Evolutionary conservation across 2,888 invertebrate genomes (phyloP), one percentile per base, ranked within the genome.

Genomic region (Linnaemya vulpina): DNA sequence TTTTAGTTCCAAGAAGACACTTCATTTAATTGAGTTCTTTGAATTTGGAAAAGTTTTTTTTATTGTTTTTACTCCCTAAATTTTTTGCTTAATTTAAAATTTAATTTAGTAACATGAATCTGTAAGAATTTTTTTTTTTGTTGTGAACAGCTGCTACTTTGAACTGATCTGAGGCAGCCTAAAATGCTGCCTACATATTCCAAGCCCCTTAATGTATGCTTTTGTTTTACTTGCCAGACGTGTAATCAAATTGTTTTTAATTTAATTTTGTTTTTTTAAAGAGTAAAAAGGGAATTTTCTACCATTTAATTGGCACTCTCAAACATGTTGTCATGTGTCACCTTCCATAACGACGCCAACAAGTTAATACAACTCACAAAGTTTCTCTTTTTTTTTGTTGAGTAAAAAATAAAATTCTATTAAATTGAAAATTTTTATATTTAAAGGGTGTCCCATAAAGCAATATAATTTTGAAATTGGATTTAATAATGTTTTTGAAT

Each of bases 121-220:
- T 13, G 67, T 46, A 46, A 22, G 40, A 46, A 30, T 38, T 25
- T 53, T 40, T 62, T 43, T 7, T 30, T 35, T 40, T 22, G 13
- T 17, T 11, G 46, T 17, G 65, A 65, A 77, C 76, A 68, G 67
- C 46, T 77, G 77, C 67, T 68, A 49, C 55, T 49, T 51, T 68
- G 9, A 35, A 17, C 9, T 65, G 11, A 49, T 38, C 10, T 60
- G 25, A 49, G 30, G 35, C 71, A 8, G 55, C 43, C 22, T 30
- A 4, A 46, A 30, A 15, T 15, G 13, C 13, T 68, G 68, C 17
- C 1, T 3, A 22, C 17, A 25, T 51, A 40, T 70, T 40, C 40
- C 51, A 46, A 46, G 15, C 51, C 53, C 60, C 15, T 38, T 53
- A 11, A 11, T 40, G 38, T 70, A 70, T 70, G 53, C 38, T 53